Conservation (phyloP, 2,888 invertebrate genomes). For the Tenthredo amoena region DNA sequence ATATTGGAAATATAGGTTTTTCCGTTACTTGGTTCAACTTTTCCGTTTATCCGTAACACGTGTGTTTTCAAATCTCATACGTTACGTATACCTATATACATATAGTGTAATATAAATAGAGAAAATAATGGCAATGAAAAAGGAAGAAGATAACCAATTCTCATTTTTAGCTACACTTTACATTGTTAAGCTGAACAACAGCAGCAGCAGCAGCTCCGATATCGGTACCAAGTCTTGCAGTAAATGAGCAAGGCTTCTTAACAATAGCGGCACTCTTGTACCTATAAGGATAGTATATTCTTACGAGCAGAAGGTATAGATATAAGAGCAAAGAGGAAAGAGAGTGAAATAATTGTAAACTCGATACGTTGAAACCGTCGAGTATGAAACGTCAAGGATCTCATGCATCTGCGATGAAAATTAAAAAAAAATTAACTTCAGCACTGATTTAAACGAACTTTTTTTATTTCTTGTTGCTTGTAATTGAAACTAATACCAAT, state of each 20-base stretch:
- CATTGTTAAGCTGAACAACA: conserved; percentile 27
- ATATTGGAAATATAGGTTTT: not conserved
- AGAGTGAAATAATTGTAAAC: not conserved
- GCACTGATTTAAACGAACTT: too few relatives aligned
- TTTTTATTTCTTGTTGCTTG: too few relatives aligned
- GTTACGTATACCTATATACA: not conserved
- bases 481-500: too few relatives aligned
- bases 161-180: conserved; percentile 28
- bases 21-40: not conserved
- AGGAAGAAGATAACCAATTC: too few relatives aligned
- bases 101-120: not conserved
- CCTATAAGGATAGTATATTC: conserved; percentile 32
- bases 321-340: conserved; percentile 4
- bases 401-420: not conserved
- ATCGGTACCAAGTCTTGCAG: conserved; percentile 11
- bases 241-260: conserved; percentile 33
- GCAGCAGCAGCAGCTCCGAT: not conserved
- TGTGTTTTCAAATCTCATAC: not conserved
- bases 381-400: not conserved
- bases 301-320: not conserved
- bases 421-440: not conserved
- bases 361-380: not conserved
- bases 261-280: conserved; percentile 25
- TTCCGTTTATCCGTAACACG: not conserved
- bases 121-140: not conserved